Evolutionary conservation across 1,140 invertebrate species (phyloP).

Genomic region (Bombus haemorrhoidalis): DNA sequence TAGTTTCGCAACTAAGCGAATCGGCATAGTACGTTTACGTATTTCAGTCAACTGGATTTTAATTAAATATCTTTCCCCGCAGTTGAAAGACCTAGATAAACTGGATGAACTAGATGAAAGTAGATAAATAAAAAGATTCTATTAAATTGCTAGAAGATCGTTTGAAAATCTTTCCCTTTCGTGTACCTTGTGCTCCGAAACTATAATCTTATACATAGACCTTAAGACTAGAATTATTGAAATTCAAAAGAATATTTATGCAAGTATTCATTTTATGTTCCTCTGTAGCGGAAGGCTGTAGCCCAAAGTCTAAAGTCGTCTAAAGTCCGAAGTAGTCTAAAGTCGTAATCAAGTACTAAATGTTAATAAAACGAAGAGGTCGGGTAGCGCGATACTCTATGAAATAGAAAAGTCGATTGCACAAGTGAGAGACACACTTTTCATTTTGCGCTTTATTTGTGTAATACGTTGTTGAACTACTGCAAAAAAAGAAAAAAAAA

Average conservation of each 20-base stretch:
- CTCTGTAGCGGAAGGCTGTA: too few relatives aligned
- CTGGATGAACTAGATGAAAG: too few relatives aligned
- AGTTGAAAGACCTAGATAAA: too few relatives aligned
- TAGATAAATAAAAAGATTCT: too few relatives aligned
- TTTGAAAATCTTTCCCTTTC: background rate
- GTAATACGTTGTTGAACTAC: background rate
- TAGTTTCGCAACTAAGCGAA: background rate
- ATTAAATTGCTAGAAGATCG: background rate
- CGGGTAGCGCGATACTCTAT: background rate
- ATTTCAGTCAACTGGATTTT: background rate
- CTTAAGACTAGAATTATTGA: background rate
- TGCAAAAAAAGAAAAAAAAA: too few relatives aligned
- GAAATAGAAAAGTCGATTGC: background rate
- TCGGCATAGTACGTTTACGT: background rate
- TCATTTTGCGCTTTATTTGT: background rate
- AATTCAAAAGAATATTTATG: background rate
- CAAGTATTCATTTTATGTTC: background rate
- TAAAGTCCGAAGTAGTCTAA: too few relatives aligned
- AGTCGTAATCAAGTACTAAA: background rate
- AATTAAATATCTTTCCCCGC: background rate
- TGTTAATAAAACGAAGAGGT: background rate
- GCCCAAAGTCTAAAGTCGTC: too few relatives aligned
- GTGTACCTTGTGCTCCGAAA: too few relatives aligned
- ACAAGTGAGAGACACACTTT: background rate
- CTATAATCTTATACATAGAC: background rate